Percentiles rank a stretch among this genome's conserved stretches.
Evolutionary conservation across 1,140 invertebrate genomes (phyloP).

Genomic region (Brachionus asplanchnoidis): DNA sequence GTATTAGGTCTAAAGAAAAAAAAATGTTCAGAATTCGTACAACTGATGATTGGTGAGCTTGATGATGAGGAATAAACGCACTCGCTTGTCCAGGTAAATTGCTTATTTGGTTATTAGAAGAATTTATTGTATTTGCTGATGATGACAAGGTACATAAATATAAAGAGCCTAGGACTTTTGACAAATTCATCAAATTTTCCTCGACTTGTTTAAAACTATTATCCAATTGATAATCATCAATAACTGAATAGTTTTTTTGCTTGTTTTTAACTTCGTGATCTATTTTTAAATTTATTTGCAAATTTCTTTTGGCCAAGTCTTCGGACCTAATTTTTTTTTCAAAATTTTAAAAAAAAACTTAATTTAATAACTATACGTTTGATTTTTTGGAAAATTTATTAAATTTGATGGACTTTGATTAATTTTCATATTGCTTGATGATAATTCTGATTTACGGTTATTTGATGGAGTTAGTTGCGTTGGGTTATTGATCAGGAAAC

Average conservation of each 20-base stretch:
- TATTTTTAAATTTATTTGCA: constrained; percentile 34
- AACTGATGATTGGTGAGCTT: not conserved
- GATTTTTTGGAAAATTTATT: not conserved
- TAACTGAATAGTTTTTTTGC: not conserved
- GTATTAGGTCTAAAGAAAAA: not conserved
- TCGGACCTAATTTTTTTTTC: not conserved
- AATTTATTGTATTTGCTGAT: not conserved
- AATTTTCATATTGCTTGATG: not conserved
- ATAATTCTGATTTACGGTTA: not conserved
- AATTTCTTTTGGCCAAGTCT: not conserved
- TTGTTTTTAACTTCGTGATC: constrained; percentile 33
- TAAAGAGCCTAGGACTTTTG: not conserved
- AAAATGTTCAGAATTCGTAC: not conserved
- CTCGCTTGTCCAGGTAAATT: not conserved
- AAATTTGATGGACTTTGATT: not conserved
- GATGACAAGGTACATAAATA: constrained; percentile 27
- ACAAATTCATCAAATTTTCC: constrained; percentile 32
- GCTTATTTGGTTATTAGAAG: not conserved
- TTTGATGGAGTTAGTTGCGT: not conserved
- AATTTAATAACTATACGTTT: not conserved
- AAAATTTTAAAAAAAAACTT: not conserved
- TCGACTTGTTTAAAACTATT: constrained; percentile 33
- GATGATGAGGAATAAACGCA: not conserved
- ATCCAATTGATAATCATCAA: constrained; percentile 11
- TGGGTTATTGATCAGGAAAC: not conserved